These are phyloP conservation scores for Rallus crepitans DNA, from an alignment of 2,797 vertebrate genomes.

Conservation along the genomic window DNA sequence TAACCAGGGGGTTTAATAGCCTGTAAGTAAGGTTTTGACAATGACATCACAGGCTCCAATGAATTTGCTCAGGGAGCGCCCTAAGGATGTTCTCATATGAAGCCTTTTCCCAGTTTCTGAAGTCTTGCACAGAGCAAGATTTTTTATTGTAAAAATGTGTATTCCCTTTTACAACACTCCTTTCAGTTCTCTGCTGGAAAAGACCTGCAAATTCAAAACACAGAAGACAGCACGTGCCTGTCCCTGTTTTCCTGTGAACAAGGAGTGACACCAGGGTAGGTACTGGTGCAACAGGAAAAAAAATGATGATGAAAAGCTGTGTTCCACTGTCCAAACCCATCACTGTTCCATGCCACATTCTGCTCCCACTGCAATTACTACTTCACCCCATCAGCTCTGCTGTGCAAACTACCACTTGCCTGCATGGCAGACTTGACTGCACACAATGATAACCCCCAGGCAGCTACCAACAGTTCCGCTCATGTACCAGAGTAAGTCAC, in stretches of 20 bases:
- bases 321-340: not conserved
- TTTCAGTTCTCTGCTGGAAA: not conserved
- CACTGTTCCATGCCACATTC: fast-evolving
- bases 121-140: not conserved
- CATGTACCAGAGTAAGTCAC: not conserved
- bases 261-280: not conserved
- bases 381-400: not conserved
- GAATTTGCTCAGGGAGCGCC: not conserved
- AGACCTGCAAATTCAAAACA: not conserved
- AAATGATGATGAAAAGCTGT: not conserved
- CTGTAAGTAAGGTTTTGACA: constrained; percentile 4
- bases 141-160: not conserved
- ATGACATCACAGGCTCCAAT: constrained; percentile 18
- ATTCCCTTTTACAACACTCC: not conserved
- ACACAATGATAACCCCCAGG: fast-evolving
- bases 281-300: not conserved
- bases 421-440: fast-evolving
- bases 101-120: not conserved
- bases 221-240: not conserved
- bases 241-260: not conserved
- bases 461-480: not conserved
- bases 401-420: not conserved
- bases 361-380: fast-evolving
- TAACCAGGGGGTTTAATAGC: constrained; percentile 35
- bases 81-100: not conserved